phyloP scores from a whole-genome alignment of 1,140 invertebrate species.

The Nomia melanderi region DNA sequence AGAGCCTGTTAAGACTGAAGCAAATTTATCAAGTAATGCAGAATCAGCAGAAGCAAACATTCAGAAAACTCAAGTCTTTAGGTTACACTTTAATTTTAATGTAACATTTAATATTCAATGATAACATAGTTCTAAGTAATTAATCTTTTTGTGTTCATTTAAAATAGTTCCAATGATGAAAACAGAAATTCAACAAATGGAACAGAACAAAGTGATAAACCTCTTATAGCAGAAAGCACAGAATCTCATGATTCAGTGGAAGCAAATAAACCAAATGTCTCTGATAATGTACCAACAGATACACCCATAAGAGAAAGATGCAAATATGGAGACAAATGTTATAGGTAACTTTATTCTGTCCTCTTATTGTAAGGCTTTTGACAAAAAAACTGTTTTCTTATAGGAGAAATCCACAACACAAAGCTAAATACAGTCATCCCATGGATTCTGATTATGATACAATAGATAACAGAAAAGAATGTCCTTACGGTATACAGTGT shows the following conservation, averaged over 20 bases:
- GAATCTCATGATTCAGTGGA: not conserved
- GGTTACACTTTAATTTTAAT: conserved; percentile 25
- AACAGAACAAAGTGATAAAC: not conserved
- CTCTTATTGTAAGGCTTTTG: not conserved
- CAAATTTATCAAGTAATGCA: not conserved
- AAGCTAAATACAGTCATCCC: conserved; percentile 76
- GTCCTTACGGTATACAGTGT: conserved; percentile 80
- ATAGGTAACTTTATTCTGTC: conserved; percentile 66
- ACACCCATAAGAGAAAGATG: conserved; percentile 68
- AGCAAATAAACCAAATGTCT: not conserved
- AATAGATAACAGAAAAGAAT: conserved; percentile 79
- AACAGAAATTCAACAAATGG: not conserved
- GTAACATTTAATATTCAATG: not conserved
- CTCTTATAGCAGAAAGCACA: not conserved
- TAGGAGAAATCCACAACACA: conserved; percentile 79
- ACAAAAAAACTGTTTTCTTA: conserved; percentile 27
- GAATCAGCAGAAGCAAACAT: not conserved
- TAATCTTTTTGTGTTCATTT: not conserved
- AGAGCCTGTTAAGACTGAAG: not conserved
- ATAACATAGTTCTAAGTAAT: not conserved
- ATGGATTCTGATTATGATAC: conserved; percentile 81
- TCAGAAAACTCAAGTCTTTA: conserved; percentile 8
- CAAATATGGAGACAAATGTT: conserved; percentile 74
- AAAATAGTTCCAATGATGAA: not conserved
- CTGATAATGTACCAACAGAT: not conserved